Percentiles rank a stretch among this genome's conserved stretches.
phyloP scores from a whole-genome alignment of 37 sponge, comb jelly and placozoan genomes.

The Haliclona indistincta region DNA sequence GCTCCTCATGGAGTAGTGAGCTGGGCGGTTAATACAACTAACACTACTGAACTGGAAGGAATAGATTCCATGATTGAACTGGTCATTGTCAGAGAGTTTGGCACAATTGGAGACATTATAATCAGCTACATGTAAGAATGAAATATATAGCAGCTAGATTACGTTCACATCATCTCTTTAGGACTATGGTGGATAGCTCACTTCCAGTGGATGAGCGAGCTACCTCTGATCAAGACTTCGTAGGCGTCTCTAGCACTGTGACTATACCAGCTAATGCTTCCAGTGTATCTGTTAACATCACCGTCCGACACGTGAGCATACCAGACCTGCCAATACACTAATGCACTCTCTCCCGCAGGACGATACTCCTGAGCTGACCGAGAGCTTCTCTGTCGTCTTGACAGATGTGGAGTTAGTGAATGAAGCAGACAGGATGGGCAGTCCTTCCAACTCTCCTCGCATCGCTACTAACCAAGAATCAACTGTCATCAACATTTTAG shows the following conservation, averaged over 20 bases:
- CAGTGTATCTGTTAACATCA: slow-evolving; percentile 40
- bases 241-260: slow-evolving; percentile 22
- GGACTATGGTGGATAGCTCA: slow-evolving; percentile 11
- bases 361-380: slow-evolving; percentile 54
- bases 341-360: slow-evolving; percentile 27
- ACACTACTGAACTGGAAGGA: slow-evolving; percentile 35
- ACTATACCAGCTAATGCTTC: slow-evolving; percentile 46
- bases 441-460: slow-evolving; percentile 43
- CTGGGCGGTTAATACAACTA: slow-evolving; percentile 37
- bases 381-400: slow-evolving; percentile 72
- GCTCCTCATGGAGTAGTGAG: slow-evolving; percentile 79
- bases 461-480: slow-evolving; percentile 11
- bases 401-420: slow-evolving; percentile 56
- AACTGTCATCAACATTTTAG: slow-evolving; percentile 38
- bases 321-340: background rate
- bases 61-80: slow-evolving; percentile 44
- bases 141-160: background rate
- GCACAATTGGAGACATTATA: slow-evolving; percentile 61
- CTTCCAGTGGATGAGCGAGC: slow-evolving; percentile 17
- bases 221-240: slow-evolving; percentile 37
- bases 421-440: slow-evolving; percentile 42
- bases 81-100: slow-evolving; percentile 75
- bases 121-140: slow-evolving; percentile 47
- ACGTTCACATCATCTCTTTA: slow-evolving; percentile 10
- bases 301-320: slow-evolving; percentile 59